Evolutionary conservation across 30 jellyfish, hydroid and myxozoan genomes (phyloP), one percentile per base, ranked within the genome.

Genomic region (Aurelia sp.): DNA sequence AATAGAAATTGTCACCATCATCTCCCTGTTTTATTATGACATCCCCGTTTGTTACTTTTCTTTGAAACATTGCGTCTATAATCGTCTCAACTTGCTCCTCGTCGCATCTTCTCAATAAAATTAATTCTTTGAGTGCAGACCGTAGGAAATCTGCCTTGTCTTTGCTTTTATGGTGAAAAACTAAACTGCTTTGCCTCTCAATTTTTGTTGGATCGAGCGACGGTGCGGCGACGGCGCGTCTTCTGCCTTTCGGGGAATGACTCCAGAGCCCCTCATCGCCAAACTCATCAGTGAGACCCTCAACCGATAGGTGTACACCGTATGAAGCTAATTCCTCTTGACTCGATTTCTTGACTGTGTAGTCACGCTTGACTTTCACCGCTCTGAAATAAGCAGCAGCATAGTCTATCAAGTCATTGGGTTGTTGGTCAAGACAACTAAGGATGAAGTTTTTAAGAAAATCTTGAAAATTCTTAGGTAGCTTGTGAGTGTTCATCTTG

Each of bases 181-280:
- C 84, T 21, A 90, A 55, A 10, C 59, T 66, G 20, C 33, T 76
- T 53, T 85, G 84, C 8, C 85, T 93, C 57, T 81, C 96, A 5
- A 19, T 30, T 30, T 22, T 11, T 13, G 68, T 61, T 15, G 98
- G 98, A 52, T 93, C 96, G 76, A 89, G 62, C 6, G 98, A 88
- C 68, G 85, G 94, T 3, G 96, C 98, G 35, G 98, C 98, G 17
- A 93, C 95, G 9, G 98, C 98, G 37, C 62, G 88, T 78, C 98
- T 81, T 71, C 98, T 71, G n/a, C 92, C 98, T 41, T 73, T 37
- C 37, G 97, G 97, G 71, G 84, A 86, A 4, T 74, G 84, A 6
- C 37, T 80, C 72, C 76, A 65, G 11, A 52, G 80, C 6, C n/a
- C 73, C 13, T 85, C 89, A 6, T 73, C 94, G 37, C 63, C 71